A percentile compares a stretch with the other conserved stretches of the same genome.
phyloP scores from a whole-genome alignment of 2,888 invertebrate species.

The Neoitamus cyanurus region DNA sequence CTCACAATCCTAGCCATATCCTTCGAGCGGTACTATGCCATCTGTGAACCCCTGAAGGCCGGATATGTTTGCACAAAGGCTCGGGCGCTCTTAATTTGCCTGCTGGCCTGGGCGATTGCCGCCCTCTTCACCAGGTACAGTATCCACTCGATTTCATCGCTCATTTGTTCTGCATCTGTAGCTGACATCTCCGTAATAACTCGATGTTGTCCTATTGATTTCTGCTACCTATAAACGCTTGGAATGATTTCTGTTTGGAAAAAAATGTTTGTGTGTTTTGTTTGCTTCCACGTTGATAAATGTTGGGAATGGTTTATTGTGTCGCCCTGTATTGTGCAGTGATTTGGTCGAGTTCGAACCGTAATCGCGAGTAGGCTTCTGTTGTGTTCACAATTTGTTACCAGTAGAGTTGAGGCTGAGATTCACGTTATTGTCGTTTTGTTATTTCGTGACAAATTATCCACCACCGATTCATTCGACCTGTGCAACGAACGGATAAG shows the following conservation, averaged over 20 bases:
- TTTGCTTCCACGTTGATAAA: neutral
- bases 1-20: constrained; percentile 93
- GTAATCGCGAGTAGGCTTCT: neutral
- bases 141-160: constrained; percentile 9
- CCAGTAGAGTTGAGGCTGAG: neutral
- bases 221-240: neutral
- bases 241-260: neutral
- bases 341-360: neutral
- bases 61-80: constrained; percentile 91
- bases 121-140: constrained; percentile 86
- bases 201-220: neutral
- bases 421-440: neutral
- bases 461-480: neutral
- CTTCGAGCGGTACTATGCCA: constrained; percentile 91
- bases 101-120: constrained; percentile 85
- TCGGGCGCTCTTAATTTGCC: constrained; percentile 82
- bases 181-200: neutral
- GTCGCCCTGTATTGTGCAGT: neutral
- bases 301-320: neutral
- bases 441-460: neutral
- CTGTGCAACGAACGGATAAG: neutral
- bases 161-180: constrained; percentile 23
- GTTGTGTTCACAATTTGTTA: neutral
- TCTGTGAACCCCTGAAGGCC: constrained; percentile 90
- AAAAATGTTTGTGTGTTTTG: neutral